phyloP scores from a whole-genome alignment of 2,888 invertebrate species.

The Folsomia candida region DNA sequence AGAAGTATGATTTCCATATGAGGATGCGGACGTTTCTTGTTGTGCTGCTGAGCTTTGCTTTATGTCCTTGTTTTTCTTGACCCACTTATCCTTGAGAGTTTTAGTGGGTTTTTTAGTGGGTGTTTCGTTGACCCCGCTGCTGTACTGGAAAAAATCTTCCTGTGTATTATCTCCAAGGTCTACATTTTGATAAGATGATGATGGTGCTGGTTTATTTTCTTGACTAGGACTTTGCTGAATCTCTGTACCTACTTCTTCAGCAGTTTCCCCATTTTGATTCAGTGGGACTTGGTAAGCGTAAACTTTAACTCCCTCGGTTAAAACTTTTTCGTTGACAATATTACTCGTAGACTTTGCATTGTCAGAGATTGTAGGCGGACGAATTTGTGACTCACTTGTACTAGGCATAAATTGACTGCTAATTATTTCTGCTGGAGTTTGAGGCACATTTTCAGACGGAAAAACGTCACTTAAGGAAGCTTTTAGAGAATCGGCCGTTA shows the following conservation, averaged over 20 bases:
- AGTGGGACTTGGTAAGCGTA: neutral
- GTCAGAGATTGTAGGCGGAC: neutral
- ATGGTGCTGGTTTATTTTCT: neutral
- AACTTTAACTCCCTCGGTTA: neutral
- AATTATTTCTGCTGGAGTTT: neutral
- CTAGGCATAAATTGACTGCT: neutral
- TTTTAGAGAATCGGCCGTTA: neutral
- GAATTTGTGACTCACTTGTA: neutral
- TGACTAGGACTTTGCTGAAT: neutral
- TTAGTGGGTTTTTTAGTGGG: neutral
- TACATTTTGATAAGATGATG: neutral
- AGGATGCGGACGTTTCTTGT: neutral
- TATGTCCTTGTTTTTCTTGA: neutral
- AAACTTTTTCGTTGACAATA: neutral
- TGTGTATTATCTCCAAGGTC: neutral
- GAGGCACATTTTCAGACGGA: constrained; percentile 7
- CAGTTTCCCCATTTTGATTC: neutral
- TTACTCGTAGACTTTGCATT: neutral
- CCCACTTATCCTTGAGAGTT: neutral
- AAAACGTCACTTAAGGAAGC: neutral
- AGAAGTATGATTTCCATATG: neutral
- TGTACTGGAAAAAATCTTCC: neutral
- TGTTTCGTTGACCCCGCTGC: neutral
- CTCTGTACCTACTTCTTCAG: neutral
- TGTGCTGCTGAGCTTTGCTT: neutral